phyloP scores from a whole-genome alignment of 1,140 invertebrate genomes.

The Drosophila elegans region DNA sequence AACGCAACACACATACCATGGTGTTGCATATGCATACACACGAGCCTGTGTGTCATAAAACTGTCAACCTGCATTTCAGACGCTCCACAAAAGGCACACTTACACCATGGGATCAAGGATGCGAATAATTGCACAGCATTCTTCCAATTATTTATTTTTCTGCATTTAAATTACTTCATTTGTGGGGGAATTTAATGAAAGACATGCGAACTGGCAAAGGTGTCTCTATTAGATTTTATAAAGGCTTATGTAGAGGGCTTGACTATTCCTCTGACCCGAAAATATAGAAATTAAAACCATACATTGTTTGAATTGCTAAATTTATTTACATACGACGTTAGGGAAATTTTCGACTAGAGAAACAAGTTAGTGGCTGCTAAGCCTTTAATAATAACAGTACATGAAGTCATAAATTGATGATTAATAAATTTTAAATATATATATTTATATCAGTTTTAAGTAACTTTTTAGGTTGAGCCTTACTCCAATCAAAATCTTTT shows the following conservation, averaged over 20 bases:
- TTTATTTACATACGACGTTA: too few species aligned
- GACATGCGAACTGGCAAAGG: not conserved
- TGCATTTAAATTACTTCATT: conserved; percentile 46
- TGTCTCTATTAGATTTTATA: conserved; percentile 8
- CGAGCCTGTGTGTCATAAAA: conserved; percentile 68
- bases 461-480: too few species aligned
- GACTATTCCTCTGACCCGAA: not conserved
- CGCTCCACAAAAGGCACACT: conserved; percentile 60
- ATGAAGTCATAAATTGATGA: too few species aligned
- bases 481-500: too few species aligned
- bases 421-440: too few species aligned
- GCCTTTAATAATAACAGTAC: too few species aligned
- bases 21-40: conserved; percentile 11
- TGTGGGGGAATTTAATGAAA: not conserved
- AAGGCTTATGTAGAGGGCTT: not conserved
- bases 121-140: conserved; percentile 19
- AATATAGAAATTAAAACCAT: too few species aligned
- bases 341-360: too few species aligned
- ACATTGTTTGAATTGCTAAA: too few species aligned
- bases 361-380: too few species aligned
- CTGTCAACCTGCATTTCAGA: conserved; percentile 78
- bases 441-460: too few species aligned
- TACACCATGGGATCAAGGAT: conserved; percentile 45
- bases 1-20: not conserved
- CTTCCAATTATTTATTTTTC: conserved; percentile 27